Conservation (phyloP, 2,888 invertebrate genomes). For the Phragmatobia fuliginosa region DNA sequence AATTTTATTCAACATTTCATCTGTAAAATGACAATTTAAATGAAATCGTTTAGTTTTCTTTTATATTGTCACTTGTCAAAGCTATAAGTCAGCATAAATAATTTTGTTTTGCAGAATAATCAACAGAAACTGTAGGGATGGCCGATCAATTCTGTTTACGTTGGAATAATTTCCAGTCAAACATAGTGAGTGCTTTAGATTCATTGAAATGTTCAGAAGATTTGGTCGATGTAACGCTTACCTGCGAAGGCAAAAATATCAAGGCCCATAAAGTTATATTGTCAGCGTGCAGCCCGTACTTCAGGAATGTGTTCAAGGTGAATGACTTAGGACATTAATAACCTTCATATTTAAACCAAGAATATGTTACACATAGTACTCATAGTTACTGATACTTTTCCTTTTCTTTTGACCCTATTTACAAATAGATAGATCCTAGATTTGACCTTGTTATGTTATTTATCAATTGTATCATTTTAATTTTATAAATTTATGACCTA, state of each 20-base stretch:
- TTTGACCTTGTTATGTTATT: neutral
- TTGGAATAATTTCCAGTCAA: slow-evolving; percentile 91
- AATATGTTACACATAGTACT: slow-evolving; percentile 47
- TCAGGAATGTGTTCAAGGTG: slow-evolving; percentile 91
- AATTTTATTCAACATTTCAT: slow-evolving; percentile 28
- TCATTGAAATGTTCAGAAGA: slow-evolving; percentile 90
- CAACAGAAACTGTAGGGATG: slow-evolving; percentile 75
- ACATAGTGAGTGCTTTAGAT: slow-evolving; percentile 90
- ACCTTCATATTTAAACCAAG: slow-evolving; percentile 77
- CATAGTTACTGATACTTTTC: slow-evolving; percentile 32
- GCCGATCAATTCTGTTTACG: slow-evolving; percentile 91
- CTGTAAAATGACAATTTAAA: slow-evolving; percentile 3
- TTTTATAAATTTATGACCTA: neutral
- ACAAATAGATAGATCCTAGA: neutral
- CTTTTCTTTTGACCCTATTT: slow-evolving; percentile 41
- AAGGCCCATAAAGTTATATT: slow-evolving; percentile 92
- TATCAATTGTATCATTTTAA: no score
- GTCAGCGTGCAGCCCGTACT: slow-evolving; percentile 92
- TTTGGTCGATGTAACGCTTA: slow-evolving; percentile 90
- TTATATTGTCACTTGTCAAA: slow-evolving; percentile 61
- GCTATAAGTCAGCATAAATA: slow-evolving; percentile 52
- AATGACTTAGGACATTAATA: slow-evolving; percentile 83
- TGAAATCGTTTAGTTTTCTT: slow-evolving; percentile 25
- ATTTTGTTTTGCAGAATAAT: slow-evolving; percentile 68
- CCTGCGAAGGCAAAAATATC: slow-evolving; percentile 90